Percentiles rank a stretch among this genome's conserved stretches.
phyloP scores from a whole-genome alignment of 2,888 invertebrate genomes.

The Scaptomyza reducta region DNA sequence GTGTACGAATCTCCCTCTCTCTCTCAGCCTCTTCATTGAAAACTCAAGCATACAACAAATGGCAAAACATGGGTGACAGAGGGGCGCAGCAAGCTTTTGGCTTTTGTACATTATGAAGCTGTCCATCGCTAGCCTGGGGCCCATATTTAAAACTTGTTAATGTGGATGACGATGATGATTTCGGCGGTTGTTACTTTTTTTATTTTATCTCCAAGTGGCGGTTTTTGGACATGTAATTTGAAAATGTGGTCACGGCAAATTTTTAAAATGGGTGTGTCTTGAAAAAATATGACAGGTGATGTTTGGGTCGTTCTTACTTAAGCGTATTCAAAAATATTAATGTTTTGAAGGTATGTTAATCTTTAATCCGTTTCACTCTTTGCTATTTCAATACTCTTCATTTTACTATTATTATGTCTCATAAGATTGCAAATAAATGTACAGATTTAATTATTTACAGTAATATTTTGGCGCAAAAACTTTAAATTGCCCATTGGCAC shows the following conservation, averaged over 20 bases:
- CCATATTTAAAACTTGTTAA: slow-evolving; percentile 26
- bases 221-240: slow-evolving; percentile 43
- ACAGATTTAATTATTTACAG: no score
- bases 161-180: slow-evolving; percentile 22
- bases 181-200: not conserved
- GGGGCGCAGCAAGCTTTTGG: not conserved
- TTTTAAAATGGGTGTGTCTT: slow-evolving; percentile 45
- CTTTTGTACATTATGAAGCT: slow-evolving; percentile 30
- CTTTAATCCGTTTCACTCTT: no score
- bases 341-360: no score
- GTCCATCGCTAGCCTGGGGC: slow-evolving; percentile 16
- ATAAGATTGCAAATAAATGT: no score
- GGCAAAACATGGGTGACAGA: slow-evolving; percentile 18
- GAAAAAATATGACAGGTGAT: slow-evolving; percentile 47
- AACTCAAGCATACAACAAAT: not conserved
- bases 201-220: slow-evolving; percentile 5
- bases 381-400: no score
- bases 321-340: no score
- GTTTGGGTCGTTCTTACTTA: slow-evolving; percentile 11
- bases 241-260: slow-evolving; percentile 50
- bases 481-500: no score
- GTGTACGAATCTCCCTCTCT: not conserved
- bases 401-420: no score
- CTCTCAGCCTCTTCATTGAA: not conserved
- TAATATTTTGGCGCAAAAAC: no score